phyloP scores from a whole-genome alignment of 1,140 invertebrate genomes.

The Ridgeia piscesae region DNA sequence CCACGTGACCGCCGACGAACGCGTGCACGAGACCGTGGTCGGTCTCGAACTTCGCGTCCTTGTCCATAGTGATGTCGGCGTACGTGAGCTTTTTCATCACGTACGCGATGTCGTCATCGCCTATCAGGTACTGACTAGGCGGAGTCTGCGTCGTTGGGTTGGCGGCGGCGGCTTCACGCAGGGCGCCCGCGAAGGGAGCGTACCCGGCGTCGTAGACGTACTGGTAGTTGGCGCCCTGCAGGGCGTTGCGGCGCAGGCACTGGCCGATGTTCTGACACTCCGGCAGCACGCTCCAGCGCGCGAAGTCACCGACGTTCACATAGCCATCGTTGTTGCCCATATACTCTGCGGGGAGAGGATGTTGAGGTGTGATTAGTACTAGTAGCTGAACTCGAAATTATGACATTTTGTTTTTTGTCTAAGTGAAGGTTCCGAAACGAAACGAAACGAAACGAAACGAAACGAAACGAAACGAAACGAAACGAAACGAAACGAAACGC shows the following conservation, averaged over 20 bases:
- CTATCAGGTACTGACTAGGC: neutral
- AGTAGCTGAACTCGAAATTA: no score
- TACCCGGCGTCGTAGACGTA: neutral
- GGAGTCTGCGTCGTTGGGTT: neutral
- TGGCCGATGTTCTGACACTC: neutral
- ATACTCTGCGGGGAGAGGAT: neutral
- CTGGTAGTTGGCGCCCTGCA: neutral
- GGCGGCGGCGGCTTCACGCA: neutral
- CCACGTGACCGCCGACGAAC: slow-evolving; percentile 48
- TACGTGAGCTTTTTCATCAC: slow-evolving; percentile 12
- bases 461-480: no score
- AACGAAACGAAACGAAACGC: neutral
- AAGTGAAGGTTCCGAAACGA: neutral
- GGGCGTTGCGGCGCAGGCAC: neutral
- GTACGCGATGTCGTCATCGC: neutral
- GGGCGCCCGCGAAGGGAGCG: neutral
- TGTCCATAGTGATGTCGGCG: slow-evolving; percentile 7
- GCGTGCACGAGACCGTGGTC: slow-evolving; percentile 45
- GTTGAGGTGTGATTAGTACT: neutral
- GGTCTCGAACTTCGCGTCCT: slow-evolving; percentile 35
- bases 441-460: no score
- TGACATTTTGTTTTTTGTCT: no score
- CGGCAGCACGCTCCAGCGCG: neutral
- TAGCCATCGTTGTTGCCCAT: neutral
- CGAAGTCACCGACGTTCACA: neutral